These are phyloP conservation scores for Gastracanthus pulcherrimus DNA, from an alignment of 2,888 invertebrate species.

Conservation along the genomic window DNA sequence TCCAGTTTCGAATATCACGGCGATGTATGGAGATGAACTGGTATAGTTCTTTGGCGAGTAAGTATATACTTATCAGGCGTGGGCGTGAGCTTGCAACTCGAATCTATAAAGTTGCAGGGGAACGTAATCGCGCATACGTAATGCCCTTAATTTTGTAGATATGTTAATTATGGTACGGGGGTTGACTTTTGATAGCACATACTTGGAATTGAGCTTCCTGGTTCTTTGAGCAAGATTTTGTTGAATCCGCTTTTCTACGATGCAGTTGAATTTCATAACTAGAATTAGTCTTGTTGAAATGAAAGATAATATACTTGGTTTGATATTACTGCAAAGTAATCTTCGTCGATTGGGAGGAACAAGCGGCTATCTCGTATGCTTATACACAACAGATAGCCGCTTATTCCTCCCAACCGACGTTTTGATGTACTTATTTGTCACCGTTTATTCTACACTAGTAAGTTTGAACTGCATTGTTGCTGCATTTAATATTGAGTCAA, in stretches of 20 bases:
- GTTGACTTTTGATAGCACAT: not conserved
- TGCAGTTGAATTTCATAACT: too few relatives aligned
- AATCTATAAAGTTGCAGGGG: not conserved
- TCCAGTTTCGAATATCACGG: not conserved
- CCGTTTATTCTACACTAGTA: too few relatives aligned
- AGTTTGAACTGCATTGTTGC: not conserved
- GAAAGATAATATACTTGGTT: too few relatives aligned
- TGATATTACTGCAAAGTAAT: too few relatives aligned
- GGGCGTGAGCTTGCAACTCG: not conserved
- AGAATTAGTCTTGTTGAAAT: too few relatives aligned
- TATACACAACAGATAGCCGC: too few relatives aligned
- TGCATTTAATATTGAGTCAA: conserved; percentile 6
- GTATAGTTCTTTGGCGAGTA: not conserved
- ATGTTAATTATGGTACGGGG: not conserved
- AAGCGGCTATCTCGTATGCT: too few relatives aligned
- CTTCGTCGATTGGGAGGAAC: too few relatives aligned
- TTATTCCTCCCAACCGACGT: too few relatives aligned
- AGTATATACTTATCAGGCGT: too few relatives aligned
- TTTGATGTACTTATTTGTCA: too few relatives aligned
- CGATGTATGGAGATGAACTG: not conserved
- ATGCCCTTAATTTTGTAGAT: not conserved
- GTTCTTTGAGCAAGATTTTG: too few relatives aligned
- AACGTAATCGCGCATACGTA: conserved; percentile 8
- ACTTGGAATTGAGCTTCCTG: not conserved
- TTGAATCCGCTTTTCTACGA: not conserved